Base-by-base conservation (phyloP, 2,113 vertebrate genomes). In the Choloepus hoffmanni region DNA sequence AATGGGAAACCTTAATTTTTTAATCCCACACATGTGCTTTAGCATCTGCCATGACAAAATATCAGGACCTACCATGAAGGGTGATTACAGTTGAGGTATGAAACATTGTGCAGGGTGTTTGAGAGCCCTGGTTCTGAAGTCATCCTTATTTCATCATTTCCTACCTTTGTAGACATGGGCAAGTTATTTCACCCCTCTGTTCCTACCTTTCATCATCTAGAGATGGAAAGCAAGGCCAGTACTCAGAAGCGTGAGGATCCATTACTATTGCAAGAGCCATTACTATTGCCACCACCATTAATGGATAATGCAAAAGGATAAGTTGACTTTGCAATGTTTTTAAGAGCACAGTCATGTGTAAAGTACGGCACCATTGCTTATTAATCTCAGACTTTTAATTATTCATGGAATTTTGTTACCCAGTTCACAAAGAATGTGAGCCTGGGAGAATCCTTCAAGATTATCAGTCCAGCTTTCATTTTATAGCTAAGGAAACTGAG, bases 381-480 rank as follows among this genome's bases (percentile, higher is more conserved):
- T 92, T 95, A 73, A 72, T 74, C 9, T 83, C 33, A 67, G 30
- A 30, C 18, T 88, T 76, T 65, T 78, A 53, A 40, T 84, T 94
- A 50, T 70, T 86, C 23, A 55, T 50, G 62, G 12, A 85, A 58
- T 95, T 87, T 60, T 67, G 30, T 85, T 91, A 73, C 26, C 18
- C 84, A 84, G 50, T 77, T 36, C 36, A 89, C 13, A 76, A 11
- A 43, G 33, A 81, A 43, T 48, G 70, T 92, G 65, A 94, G 28
- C 76, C 74, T 63, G 11, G 40, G 62, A 62, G 2, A 50, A 5
- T 84, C 58, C 10, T 94, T 58, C n/a, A 60, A 73, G 26, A 60
- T 50, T 95, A 1, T 62, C 70, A 33, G 28, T 89, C 43, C 3
- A 55, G 11, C 5, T n/a, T 19, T 89, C 28, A 73, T 76, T 87